phyloP scores from a whole-genome alignment of 1,140 invertebrate genomes.

The Eumaeus atala region DNA sequence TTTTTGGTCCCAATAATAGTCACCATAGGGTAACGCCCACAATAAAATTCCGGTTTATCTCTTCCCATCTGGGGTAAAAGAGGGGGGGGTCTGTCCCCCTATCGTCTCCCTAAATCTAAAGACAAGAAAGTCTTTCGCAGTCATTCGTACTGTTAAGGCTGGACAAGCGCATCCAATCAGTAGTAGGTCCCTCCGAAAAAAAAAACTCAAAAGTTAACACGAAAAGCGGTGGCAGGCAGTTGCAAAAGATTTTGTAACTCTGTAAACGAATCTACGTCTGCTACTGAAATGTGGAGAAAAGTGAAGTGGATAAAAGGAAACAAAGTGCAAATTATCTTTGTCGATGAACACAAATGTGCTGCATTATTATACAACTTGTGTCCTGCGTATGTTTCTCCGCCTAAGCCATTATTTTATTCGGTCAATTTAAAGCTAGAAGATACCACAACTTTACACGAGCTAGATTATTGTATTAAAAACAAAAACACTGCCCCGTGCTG shows the following conservation, averaged over 20 bases:
- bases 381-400: constrained; percentile 24
- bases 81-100: too few relatives aligned
- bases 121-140: too few relatives aligned
- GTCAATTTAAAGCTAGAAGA: constrained; percentile 17
- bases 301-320: constrained; percentile 1
- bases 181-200: too few relatives aligned
- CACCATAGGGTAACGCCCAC: too few relatives aligned
- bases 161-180: too few relatives aligned
- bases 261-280: background rate
- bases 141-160: too few relatives aligned
- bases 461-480: constrained; percentile 19
- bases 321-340: background rate
- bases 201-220: background rate
- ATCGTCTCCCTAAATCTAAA: too few relatives aligned
- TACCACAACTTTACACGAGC: constrained; percentile 17
- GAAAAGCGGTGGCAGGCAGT: background rate
- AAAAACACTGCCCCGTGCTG: constrained; percentile 24
- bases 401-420: constrained; percentile 15
- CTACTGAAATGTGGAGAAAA: background rate
- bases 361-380: constrained; percentile 21
- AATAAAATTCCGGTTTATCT: too few relatives aligned
- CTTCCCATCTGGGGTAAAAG: too few relatives aligned
- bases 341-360: constrained; percentile 5
- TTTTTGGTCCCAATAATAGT: too few relatives aligned
- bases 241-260: background rate